A percentile compares a stretch with the other conserved stretches of the same genome.
phyloP scores from a whole-genome alignment of 2,888 invertebrate species.

The Onthophagus sagittarius region DNA sequence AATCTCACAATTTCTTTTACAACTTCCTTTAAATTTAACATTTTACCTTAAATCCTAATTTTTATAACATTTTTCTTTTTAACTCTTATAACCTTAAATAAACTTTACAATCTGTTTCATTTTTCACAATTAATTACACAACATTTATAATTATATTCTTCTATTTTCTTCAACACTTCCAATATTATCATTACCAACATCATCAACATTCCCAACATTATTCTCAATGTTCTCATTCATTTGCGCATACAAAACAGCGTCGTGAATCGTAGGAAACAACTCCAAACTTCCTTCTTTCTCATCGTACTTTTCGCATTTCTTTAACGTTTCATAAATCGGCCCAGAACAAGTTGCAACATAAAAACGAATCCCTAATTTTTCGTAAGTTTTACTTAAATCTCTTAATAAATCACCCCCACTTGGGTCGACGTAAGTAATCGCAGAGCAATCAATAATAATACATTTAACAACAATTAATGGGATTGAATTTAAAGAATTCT shows the following conservation, averaged over 20 bases:
- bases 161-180: no score
- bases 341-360: constrained; percentile 64
- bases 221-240: constrained; percentile 2
- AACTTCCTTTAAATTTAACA: no score
- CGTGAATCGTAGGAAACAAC: constrained; percentile 68
- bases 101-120: no score
- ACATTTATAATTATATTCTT: no score
- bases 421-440: constrained; percentile 67
- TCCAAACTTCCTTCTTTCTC: constrained; percentile 53
- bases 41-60: no score
- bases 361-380: constrained; percentile 53
- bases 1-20: no score
- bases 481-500: constrained; percentile 13
- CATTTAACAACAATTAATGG: constrained; percentile 44
- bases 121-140: no score
- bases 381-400: constrained; percentile 56
- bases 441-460: constrained; percentile 66
- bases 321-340: constrained; percentile 63
- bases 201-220: not conserved
- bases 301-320: constrained; percentile 56
- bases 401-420: constrained; percentile 62
- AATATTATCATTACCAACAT: no score
- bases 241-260: constrained; percentile 56
- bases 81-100: no score
- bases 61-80: no score